phyloP scores from a whole-genome alignment of 2,113 vertebrate genomes.

The Trinectes maculatus region DNA sequence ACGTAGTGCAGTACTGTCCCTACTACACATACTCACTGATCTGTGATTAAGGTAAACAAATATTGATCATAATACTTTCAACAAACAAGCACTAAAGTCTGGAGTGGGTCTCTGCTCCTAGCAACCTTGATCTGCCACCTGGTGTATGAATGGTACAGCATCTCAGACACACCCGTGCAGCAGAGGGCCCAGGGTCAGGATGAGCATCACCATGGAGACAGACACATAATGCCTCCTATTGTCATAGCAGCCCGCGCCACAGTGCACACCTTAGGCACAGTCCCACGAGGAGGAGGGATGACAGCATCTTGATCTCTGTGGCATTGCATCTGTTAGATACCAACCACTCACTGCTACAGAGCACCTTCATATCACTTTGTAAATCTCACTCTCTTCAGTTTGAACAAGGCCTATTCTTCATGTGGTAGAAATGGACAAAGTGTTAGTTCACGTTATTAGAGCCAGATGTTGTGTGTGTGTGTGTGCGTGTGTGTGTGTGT shows the following conservation, averaged over 20 bases:
- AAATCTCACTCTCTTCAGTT: too few relatives aligned
- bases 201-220: constrained; percentile 43
- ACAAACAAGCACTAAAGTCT: neutral
- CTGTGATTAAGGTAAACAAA: too few relatives aligned
- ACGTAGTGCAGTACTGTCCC: too few relatives aligned
- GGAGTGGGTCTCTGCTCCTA: constrained; percentile 19
- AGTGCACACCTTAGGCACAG: constrained; percentile 41
- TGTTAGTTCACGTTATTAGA: too few relatives aligned
- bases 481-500: neutral
- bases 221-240: neutral
- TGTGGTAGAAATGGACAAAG: too few relatives aligned
- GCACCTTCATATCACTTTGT: neutral
- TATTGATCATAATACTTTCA: too few relatives aligned
- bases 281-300: constrained; percentile 60
- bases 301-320: constrained; percentile 34
- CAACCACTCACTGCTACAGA: neutral
- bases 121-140: too few relatives aligned
- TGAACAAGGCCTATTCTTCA: too few relatives aligned
- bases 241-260: neutral
- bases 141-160: constrained; percentile 59
- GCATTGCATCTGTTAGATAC: constrained; percentile 48
- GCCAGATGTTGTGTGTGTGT: neutral
- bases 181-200: constrained; percentile 48
- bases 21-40: neutral
- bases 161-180: constrained; percentile 68